Percentiles rank a stretch among this genome's conserved stretches.
Conservation (phyloP, 2,797 vertebrate species). For the Micromesistius poutassou region DNA sequence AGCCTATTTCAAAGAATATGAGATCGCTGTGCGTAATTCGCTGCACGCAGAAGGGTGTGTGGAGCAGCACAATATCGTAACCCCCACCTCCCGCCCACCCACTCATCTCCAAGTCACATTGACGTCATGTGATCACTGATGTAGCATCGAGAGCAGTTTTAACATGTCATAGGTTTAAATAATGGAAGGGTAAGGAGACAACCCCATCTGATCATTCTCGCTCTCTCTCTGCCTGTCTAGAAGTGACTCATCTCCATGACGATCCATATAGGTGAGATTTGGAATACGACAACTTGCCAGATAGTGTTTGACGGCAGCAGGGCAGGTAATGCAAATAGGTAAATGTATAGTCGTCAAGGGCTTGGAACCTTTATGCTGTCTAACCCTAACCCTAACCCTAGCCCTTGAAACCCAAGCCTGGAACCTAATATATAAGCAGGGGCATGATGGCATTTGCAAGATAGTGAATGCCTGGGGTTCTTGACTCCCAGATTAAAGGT, state of each 20-base stretch:
- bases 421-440: not conserved
- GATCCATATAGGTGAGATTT: no score
- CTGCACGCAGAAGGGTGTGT: not conserved
- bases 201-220: no score
- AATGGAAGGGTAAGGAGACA: not conserved
- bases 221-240: no score
- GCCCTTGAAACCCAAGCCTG: not conserved
- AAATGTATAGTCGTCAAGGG: no score
- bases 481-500: no score
- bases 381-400: no score
- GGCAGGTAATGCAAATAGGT: no score
- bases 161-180: not conserved
- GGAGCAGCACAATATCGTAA: not conserved
- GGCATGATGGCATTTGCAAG: not conserved
- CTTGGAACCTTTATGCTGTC: no score
- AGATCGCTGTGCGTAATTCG: not conserved
- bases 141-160: not conserved
- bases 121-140: not conserved
- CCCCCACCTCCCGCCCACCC: not conserved
- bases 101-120: not conserved
- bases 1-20: not conserved
- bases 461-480: not conserved
- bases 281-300: no score
- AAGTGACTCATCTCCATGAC: no score
- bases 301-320: no score